These are phyloP conservation scores for Leiothrix lutea DNA, from an alignment of 2,113 vertebrate species.

Conservation along the genomic window DNA sequence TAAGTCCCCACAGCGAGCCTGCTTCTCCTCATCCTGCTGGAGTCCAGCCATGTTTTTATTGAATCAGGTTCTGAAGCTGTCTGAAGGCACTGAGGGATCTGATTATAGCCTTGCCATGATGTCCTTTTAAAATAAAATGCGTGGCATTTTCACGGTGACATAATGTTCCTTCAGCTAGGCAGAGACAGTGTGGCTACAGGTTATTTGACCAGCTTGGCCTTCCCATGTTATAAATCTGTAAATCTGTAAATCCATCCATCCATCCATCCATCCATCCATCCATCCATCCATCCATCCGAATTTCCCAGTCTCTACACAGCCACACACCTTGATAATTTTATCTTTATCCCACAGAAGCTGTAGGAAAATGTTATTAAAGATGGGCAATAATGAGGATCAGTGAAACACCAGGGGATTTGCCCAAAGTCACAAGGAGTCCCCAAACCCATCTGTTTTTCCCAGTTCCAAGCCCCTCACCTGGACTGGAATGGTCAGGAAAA, in stretches of 20 bases:
- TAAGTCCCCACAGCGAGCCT: background rate
- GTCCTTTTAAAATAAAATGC: constrained; percentile 48
- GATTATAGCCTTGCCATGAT: constrained; percentile 39
- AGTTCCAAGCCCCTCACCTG: rapidly evolving
- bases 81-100: constrained; percentile 51
- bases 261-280: background rate
- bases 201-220: background rate
- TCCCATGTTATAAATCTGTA: background rate
- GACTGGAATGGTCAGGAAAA: background rate
- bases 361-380: background rate
- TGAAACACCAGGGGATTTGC: background rate
- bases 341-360: background rate
- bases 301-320: background rate
- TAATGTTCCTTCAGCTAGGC: background rate
- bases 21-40: constrained; percentile 32
- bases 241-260: background rate
- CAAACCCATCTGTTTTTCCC: background rate
- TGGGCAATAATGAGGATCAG: background rate
- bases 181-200: background rate
- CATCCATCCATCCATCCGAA: background rate
- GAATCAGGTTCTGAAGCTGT: constrained; percentile 54
- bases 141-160: constrained; percentile 41
- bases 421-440: background rate
- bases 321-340: background rate
- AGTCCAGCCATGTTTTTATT: constrained; percentile 40